A percentile compares a stretch with the other conserved stretches of the same genome.
Conservation (phyloP, 2,113 vertebrate genomes). For the Enhydra lutris region DNA sequence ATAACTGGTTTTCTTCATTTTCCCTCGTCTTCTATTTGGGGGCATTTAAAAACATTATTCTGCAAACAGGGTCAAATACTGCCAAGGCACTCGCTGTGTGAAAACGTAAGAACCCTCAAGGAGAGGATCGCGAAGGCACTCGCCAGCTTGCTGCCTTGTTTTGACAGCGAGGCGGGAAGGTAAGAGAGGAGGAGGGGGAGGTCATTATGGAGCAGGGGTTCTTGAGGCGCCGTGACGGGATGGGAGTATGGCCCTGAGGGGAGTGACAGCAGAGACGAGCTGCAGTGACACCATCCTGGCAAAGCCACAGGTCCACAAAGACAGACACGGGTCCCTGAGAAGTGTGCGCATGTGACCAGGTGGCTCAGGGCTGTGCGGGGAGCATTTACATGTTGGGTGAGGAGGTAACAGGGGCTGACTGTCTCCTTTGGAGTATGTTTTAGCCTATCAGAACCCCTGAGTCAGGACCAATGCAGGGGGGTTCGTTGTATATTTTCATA, state of each 20-base stretch:
- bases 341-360: too few relatives aligned
- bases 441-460: neutral
- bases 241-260: neutral
- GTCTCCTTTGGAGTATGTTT: neutral
- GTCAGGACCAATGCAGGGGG: neutral
- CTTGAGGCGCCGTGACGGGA: neutral
- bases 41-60: neutral
- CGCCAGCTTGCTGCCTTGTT: neutral
- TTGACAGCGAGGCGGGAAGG: neutral
- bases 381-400: rapidly evolving
- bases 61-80: neutral
- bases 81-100: neutral
- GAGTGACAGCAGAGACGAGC: neutral
- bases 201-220: rapidly evolving
- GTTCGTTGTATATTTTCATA: neutral
- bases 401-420: too few relatives aligned
- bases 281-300: too few relatives aligned
- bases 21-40: neutral
- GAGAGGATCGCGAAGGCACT: neutral
- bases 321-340: neutral
- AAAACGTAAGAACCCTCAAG: neutral
- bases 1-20: neutral
- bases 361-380: rapidly evolving
- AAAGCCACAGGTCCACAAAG: rapidly evolving
- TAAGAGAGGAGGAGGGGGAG: neutral